Percentiles rank a stretch among this genome's conserved stretches.
Evolutionary conservation across 2,888 invertebrate genomes (phyloP).

Genomic region (Ctena decussata): DNA sequence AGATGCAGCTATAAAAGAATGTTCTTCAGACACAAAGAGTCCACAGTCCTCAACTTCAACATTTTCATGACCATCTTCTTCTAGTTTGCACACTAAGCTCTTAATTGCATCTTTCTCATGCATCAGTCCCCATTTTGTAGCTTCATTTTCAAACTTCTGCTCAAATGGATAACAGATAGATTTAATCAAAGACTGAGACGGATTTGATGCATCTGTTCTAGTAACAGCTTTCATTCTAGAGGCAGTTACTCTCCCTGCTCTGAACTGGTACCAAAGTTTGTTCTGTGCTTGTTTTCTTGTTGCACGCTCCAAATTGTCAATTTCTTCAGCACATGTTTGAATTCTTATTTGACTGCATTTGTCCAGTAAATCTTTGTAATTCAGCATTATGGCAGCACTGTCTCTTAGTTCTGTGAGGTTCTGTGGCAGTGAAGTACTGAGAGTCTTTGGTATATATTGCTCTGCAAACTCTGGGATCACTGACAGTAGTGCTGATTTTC

Average conservation of each 20-base stretch:
- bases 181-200: constrained; percentile 20
- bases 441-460: constrained; percentile 1
- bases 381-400: background rate
- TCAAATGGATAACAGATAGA: constrained; percentile 25
- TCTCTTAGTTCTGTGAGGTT: background rate
- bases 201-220: background rate
- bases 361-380: background rate
- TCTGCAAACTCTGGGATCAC: constrained; percentile 13
- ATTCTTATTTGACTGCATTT: background rate
- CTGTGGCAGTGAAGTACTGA: background rate
- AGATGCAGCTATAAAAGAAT: constrained; percentile 35
- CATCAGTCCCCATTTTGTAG: constrained; percentile 36
- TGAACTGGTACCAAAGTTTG: constrained; percentile 30
- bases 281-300: constrained; percentile 25
- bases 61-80: background rate
- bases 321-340: constrained; percentile 3
- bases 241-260: constrained; percentile 37
- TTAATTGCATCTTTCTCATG: constrained; percentile 25
- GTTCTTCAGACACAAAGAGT: constrained; percentile 1
- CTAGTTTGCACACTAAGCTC: background rate
- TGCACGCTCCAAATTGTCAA: background rate
- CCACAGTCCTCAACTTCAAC: background rate
- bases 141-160: constrained; percentile 1
- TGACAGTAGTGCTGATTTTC: constrained; percentile 4
- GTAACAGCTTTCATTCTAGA: constrained; percentile 14